Evolutionary conservation across 2,113 vertebrate species (phyloP), one percentile per base, ranked within the genome.

Genomic region (Balaeniceps rex): DNA sequence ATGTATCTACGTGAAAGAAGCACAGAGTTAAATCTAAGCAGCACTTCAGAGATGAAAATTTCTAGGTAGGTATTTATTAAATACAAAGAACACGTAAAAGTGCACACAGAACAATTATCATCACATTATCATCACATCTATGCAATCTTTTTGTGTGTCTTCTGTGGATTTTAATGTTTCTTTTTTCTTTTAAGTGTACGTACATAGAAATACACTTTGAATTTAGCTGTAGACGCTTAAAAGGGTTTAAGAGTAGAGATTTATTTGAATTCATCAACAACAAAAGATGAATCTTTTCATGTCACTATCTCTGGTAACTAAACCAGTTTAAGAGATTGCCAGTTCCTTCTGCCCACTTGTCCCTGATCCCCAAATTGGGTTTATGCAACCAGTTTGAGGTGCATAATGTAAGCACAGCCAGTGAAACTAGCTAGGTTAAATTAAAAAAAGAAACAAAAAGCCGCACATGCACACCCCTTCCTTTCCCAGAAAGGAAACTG

Each of bases 381-480:
- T 94, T 77, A 36, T 31, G 12, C 13, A 90, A 52, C 10, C 12
- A 55, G 5, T 66, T 46, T 84, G 54, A 81, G 7, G 9, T 60
- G 25, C 12, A 29, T 38, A 23, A 7, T 26, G 3, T 52, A 88
- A 46, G 16, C 19, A 66, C 5, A 66, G 14, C 9, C 55, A 60
- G 31, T 42, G 29, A 85, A 85, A 61, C 13, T 65, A 82, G 5
- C 11, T 17, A 69, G 7, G 34, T 42, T 46, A 88, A 70, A 51
- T 38, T 64, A 4, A 47, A 47, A 47, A 47, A 46, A 46, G 18
- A 46, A 46, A 46, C 42, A 22, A 36, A 87, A 57, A 29, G 0
- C 0, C 17, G 33, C 19, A 75, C 0, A 0, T 25, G 13, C 19
- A 79, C 28, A 92, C 6, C 2, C 17, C 23, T 68, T 71, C 22